Evolutionary conservation across 2,888 invertebrate genomes (phyloP).

Genomic region (Drosophila lacicola): DNA sequence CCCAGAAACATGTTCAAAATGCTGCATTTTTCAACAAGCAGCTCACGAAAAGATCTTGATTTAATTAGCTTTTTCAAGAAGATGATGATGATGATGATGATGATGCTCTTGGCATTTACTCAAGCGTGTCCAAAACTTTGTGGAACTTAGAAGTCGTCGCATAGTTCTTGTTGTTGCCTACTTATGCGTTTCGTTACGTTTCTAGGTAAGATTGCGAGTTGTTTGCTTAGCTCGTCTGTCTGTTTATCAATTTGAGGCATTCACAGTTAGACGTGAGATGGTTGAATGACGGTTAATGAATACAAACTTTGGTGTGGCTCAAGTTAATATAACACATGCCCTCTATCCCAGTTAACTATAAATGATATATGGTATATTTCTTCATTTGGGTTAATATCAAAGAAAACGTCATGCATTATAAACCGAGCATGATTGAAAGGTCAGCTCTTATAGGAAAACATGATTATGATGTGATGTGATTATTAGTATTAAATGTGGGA

Average conservation of each 20-base stretch:
- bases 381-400: not conserved
- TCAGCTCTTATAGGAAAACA: too few relatives aligned
- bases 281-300: conserved; percentile 52
- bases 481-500: too few relatives aligned
- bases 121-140: conserved; percentile 64
- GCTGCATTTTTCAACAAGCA: conserved; percentile 38
- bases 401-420: conserved; percentile 5
- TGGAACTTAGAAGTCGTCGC: conserved; percentile 34
- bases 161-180: conserved; percentile 13
- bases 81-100: conserved; percentile 9
- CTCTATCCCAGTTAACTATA: not conserved
- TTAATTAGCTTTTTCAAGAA: conserved; percentile 62
- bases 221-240: conserved; percentile 45
- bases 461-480: too few relatives aligned
- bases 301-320: conserved; percentile 45
- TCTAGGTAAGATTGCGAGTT: conserved; percentile 43
- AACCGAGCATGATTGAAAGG: not conserved
- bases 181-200: conserved; percentile 40
- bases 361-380: conserved; percentile 1
- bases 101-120: conserved; percentile 56
- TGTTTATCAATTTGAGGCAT: conserved; percentile 69
- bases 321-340: conserved; percentile 11
- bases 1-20: conserved; percentile 62
- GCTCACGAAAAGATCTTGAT: conserved; percentile 51
- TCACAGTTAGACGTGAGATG: conserved; percentile 66